Conservation (phyloP, 2,888 invertebrate genomes). For the Trachelus troglodyta region DNA sequence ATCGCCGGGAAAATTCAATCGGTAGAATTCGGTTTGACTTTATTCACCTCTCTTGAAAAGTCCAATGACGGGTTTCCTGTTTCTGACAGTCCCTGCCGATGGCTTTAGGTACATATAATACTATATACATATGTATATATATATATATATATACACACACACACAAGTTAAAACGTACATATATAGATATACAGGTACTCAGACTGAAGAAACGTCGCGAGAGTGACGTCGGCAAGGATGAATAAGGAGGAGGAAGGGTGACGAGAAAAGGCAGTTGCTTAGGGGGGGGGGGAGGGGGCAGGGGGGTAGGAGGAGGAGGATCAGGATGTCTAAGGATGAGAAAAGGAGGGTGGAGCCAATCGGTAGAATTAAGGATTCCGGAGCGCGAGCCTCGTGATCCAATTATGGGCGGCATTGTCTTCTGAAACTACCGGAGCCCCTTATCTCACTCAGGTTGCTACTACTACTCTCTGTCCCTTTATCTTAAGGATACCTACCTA, state of each 20-base stretch:
- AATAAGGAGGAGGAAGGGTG: not conserved
- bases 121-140: not conserved
- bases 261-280: not conserved
- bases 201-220: not conserved
- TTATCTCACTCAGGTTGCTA: constrained; percentile 40
- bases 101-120: not conserved
- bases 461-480: constrained; percentile 12
- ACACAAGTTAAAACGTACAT: not conserved
- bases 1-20: constrained; percentile 13
- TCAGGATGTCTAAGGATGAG: constrained; percentile 14
- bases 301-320: not conserved
- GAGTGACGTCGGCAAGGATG: not conserved
- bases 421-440: constrained; percentile 51
- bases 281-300: no score
- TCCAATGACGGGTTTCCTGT: constrained; percentile 10
- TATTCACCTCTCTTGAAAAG: constrained; percentile 16
- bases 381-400: constrained; percentile 53
- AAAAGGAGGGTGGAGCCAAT: constrained; percentile 44
- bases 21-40: constrained; percentile 18
- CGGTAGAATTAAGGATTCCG: constrained; percentile 56
- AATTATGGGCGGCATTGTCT: constrained; percentile 57
- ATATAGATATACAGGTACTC: not conserved
- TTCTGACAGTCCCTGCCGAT: not conserved
- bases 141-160: no score
- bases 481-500: not conserved